Conservation (phyloP, 2,797 vertebrate species). For the Lithobates pipiens region DNA sequence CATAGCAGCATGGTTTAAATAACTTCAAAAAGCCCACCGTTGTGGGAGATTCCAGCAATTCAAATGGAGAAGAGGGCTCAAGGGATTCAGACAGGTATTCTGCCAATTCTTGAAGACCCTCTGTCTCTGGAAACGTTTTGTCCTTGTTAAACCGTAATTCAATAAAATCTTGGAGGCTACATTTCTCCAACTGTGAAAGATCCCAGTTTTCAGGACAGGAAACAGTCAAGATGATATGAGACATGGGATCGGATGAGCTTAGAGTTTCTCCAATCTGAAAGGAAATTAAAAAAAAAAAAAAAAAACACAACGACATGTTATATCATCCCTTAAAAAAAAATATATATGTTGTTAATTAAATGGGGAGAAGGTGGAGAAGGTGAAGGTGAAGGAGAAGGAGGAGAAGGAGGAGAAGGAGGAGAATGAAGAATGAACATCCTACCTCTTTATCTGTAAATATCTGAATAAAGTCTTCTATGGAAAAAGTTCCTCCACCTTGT, state of each 20-base stretch:
- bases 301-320: too few species aligned
- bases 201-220: conserved; percentile 88
- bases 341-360: background rate
- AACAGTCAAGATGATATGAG: conserved; percentile 79
- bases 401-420: too few species aligned
- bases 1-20: conserved; percentile 93
- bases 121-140: conserved; percentile 78
- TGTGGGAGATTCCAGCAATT: conserved; percentile 87
- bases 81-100: conserved; percentile 91
- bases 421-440: conserved; percentile 21
- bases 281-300: background rate
- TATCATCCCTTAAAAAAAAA: background rate
- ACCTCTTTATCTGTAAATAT: conserved; percentile 89
- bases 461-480: conserved; percentile 82
- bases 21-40: conserved; percentile 92
- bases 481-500: conserved; percentile 88
- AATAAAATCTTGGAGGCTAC: conserved; percentile 77
- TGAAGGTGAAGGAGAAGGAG: too few species aligned
- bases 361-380: too few species aligned
- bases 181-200: conserved; percentile 73
- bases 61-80: conserved; percentile 86
- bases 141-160: conserved; percentile 82
- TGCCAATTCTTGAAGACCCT: conserved; percentile 90
- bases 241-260: conserved; percentile 69
- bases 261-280: conserved; percentile 82